phyloP scores from a whole-genome alignment of 2,797 vertebrate genomes.

The Furcifer pardalis region DNA sequence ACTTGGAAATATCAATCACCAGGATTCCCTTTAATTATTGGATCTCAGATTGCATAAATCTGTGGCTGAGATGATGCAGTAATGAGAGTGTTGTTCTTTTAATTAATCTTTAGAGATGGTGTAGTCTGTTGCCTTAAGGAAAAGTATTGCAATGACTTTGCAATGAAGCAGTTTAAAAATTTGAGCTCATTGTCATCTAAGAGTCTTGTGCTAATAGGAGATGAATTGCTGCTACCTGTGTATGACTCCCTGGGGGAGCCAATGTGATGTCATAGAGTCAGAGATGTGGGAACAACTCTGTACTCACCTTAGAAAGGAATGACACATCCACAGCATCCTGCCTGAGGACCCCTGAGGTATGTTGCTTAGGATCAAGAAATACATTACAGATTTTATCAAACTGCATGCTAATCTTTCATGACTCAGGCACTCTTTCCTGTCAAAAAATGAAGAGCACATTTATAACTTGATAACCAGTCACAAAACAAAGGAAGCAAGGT shows the following conservation, averaged over 20 bases:
- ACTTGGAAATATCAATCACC: conserved; percentile 43
- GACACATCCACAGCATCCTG: background rate
- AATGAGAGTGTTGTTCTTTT: conserved; percentile 55
- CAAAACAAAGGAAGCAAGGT: too few species aligned
- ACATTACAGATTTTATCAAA: too few species aligned
- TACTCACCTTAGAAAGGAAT: background rate
- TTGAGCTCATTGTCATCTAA: background rate
- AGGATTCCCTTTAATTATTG: conserved; percentile 36
- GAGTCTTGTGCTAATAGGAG: background rate
- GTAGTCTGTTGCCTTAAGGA: conserved; percentile 30
- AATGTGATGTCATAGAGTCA: background rate
- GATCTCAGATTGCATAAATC: conserved; percentile 46
- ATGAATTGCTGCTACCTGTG: background rate
- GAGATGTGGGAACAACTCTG: background rate
- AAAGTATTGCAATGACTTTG: conserved; percentile 40
- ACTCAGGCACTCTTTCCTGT: too few species aligned
- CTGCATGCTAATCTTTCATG: too few species aligned
- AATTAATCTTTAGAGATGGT: conserved; percentile 48
- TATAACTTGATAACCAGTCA: too few species aligned
- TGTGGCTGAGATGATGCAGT: conserved; percentile 52
- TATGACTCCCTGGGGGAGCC: too few species aligned
- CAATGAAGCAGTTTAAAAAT: conserved; percentile 15
- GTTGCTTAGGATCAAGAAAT: too few species aligned
- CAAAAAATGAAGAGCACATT: too few species aligned
- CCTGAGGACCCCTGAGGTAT: background rate